These are phyloP conservation scores for Callipepla californica DNA, from an alignment of 2,113 vertebrate genomes.

Conservation along the genomic window DNA sequence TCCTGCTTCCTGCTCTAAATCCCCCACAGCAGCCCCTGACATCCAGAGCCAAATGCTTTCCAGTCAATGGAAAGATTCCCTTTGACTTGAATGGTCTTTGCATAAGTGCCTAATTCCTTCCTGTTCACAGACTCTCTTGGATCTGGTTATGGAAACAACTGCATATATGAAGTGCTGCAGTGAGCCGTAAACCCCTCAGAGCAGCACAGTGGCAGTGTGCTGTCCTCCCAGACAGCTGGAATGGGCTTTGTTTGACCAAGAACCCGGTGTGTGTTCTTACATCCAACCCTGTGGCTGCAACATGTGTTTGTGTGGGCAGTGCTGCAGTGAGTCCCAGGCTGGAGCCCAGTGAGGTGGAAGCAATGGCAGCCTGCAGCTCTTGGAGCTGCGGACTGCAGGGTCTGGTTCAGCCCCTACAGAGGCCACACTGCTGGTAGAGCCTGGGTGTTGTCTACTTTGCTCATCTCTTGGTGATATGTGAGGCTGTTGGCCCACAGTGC, in stretches of 20 bases:
- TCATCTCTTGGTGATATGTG: not conserved
- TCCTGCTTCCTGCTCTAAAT: constrained; percentile 31
- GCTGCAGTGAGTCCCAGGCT: constrained; percentile 3
- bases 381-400: not conserved
- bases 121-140: constrained; percentile 39
- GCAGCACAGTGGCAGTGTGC: not conserved
- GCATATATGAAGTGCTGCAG: not conserved
- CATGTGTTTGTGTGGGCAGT: not conserved
- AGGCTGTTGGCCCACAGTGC: not conserved
- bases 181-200: not conserved
- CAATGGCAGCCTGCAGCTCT: not conserved
- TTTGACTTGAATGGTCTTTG: constrained; percentile 44
- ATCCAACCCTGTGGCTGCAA: constrained; percentile 7
- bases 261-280: not conserved
- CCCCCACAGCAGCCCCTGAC: not conserved
- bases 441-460: not conserved
- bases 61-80: constrained; percentile 46
- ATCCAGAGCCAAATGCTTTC: constrained; percentile 6
- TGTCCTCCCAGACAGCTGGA: constrained; percentile 25
- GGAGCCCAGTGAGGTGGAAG: constrained; percentile 16
- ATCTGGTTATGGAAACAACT: constrained; percentile 10
- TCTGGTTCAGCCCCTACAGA: not conserved
- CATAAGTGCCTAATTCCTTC: constrained; percentile 50
- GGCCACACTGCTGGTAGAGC: rapidly evolving
- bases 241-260: constrained; percentile 21